Evolutionary conservation across 2,113 vertebrate species (phyloP).

Genomic region (Passer montanus): DNA sequence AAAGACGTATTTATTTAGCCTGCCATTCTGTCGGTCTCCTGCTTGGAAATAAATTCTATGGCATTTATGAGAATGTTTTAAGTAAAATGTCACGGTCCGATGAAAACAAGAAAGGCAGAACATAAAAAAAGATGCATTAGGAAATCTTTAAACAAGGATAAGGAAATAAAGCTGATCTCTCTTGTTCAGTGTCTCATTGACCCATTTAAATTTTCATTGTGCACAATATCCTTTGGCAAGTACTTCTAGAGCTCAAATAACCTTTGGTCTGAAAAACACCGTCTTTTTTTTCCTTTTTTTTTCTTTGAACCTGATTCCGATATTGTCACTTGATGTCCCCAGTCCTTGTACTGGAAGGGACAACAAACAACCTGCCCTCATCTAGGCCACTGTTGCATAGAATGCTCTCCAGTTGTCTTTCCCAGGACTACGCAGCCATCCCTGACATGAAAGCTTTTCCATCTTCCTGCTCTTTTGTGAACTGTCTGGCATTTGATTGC

Average conservation of each 20-base stretch:
- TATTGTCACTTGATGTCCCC: not conserved
- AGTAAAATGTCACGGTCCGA: not conserved
- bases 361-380: not conserved
- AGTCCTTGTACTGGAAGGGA: not conserved
- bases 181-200: not conserved
- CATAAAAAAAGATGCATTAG: not conserved
- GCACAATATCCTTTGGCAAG: slow-evolving; percentile 2
- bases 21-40: not conserved
- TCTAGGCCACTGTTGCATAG: not conserved
- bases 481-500: not conserved
- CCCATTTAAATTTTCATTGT: not conserved
- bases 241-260: not conserved
- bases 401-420: not conserved
- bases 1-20: not conserved
- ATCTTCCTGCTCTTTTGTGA: not conserved
- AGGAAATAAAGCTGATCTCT: slow-evolving; percentile 28
- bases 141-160: slow-evolving; percentile 37
- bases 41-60: not conserved
- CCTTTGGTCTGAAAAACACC: not conserved
- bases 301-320: not conserved
- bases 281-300: not conserved
- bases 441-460: not conserved
- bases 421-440: not conserved
- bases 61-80: not conserved
- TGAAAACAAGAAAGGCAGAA: not conserved